Evolutionary conservation across 2,888 invertebrate species (phyloP).

Genomic region (Clepsis dumicolana): DNA sequence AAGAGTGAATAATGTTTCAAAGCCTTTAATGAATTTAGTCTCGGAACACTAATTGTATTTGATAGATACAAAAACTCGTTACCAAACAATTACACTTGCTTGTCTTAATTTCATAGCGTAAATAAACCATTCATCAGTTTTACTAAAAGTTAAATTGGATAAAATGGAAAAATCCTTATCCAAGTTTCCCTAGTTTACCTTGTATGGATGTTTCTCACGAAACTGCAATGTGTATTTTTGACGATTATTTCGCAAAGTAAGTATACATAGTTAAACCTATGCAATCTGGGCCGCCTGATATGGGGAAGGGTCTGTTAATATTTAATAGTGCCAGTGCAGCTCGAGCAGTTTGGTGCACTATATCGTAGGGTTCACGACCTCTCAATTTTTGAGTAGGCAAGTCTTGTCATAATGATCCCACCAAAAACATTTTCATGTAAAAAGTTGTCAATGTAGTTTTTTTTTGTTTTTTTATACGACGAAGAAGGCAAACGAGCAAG

Average conservation of each 20-base stretch:
- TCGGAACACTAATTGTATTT: no score
- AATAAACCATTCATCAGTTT: not conserved
- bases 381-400: slow-evolving; percentile 25
- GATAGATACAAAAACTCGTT: no score
- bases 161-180: not conserved
- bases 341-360: slow-evolving; percentile 27
- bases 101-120: not conserved
- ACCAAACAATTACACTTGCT: not conserved
- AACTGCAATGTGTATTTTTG: not conserved
- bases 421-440: no score
- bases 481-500: no score
- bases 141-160: not conserved
- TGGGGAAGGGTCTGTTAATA: slow-evolving; percentile 36
- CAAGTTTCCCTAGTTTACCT: not conserved
- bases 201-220: not conserved
- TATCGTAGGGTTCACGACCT: slow-evolving; percentile 1
- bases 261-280: slow-evolving; percentile 18
- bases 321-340: slow-evolving; percentile 25
- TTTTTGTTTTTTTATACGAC: no score
- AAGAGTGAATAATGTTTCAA: slow-evolving; percentile 2
- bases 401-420: slow-evolving; percentile 20
- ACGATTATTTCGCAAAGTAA: slow-evolving; percentile 15
- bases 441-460: no score
- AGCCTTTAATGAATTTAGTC: no score
- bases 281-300: slow-evolving; percentile 40